Percentiles rank a stretch among this genome's conserved stretches.
Evolutionary conservation across 2,888 invertebrate species (phyloP).

Genomic region (Criorhina ranunculi): DNA sequence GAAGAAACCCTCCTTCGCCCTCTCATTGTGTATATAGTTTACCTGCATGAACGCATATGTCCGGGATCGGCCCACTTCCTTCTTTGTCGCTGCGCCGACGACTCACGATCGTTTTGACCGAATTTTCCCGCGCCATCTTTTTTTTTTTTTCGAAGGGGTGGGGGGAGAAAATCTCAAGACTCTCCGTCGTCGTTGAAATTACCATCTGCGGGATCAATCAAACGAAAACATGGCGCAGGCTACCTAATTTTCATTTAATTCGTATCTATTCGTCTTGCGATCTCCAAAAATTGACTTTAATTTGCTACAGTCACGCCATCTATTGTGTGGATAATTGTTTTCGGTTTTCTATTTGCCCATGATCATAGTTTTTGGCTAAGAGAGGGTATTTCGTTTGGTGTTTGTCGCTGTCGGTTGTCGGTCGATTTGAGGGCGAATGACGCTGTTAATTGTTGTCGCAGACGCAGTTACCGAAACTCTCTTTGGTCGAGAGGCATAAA

Average conservation of each 20-base stretch:
- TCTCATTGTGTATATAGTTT: slow-evolving; percentile 31
- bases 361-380: slow-evolving; percentile 55
- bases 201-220: slow-evolving; percentile 83
- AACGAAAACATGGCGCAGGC: slow-evolving; percentile 78
- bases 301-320: slow-evolving; percentile 71
- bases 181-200: slow-evolving; percentile 71
- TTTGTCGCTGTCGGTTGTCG: slow-evolving; percentile 26
- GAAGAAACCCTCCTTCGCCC: not conserved
- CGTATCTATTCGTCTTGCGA: slow-evolving; percentile 68
- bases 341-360: slow-evolving; percentile 65
- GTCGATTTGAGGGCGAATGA: slow-evolving; percentile 31
- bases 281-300: slow-evolving; percentile 65
- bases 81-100: slow-evolving; percentile 18
- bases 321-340: slow-evolving; percentile 69
- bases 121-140: slow-evolving; percentile 73
- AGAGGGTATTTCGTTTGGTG: not conserved
- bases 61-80: slow-evolving; percentile 67
- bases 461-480: slow-evolving; percentile 58
- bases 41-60: slow-evolving; percentile 73
- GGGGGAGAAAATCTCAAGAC: slow-evolving; percentile 59
- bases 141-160: not conserved
- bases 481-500: slow-evolving; percentile 64
- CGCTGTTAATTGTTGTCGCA: slow-evolving; percentile 71
- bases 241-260: slow-evolving; percentile 77
- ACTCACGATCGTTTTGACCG: slow-evolving; percentile 45